Conservation (phyloP, 2,113 vertebrate species). For the Hydrolagus affinis region DNA sequence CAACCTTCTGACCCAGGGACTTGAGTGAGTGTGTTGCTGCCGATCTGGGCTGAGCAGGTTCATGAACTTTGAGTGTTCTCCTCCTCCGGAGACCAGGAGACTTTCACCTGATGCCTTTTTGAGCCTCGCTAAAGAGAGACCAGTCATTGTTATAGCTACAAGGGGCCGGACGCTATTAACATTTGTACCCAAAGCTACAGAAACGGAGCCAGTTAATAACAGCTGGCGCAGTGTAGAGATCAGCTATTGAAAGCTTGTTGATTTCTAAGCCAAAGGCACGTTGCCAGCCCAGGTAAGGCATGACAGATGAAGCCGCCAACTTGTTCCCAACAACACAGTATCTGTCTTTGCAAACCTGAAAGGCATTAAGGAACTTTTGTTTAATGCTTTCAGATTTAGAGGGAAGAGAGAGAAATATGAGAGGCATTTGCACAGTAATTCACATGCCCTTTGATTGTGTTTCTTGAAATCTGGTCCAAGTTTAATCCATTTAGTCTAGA, state of each 20-base stretch:
- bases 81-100: no score
- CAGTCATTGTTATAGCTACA: no score
- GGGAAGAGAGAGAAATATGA: constrained; percentile 41
- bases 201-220: constrained; percentile 24
- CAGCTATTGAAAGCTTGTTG: constrained; percentile 32
- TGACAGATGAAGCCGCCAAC: constrained; percentile 37
- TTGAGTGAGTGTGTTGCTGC: no score
- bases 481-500: constrained; percentile 43
- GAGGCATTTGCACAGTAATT: constrained; percentile 41
- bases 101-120: no score
- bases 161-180: background rate
- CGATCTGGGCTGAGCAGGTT: no score
- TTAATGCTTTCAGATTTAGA: constrained; percentile 35
- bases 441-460: constrained; percentile 41
- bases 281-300: constrained; percentile 36
- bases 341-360: constrained; percentile 36
- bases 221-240: constrained; percentile 1
- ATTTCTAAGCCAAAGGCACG: constrained; percentile 38
- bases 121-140: no score
- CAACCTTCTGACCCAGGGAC: no score
- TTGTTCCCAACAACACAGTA: constrained; percentile 27
- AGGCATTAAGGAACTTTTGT: constrained; percentile 39
- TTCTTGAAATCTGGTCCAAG: constrained; percentile 39
- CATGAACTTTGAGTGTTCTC: no score
- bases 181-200: background rate